Conservation (phyloP, 2,113 vertebrate genomes). For the Phoenicopterus ruber region DNA sequence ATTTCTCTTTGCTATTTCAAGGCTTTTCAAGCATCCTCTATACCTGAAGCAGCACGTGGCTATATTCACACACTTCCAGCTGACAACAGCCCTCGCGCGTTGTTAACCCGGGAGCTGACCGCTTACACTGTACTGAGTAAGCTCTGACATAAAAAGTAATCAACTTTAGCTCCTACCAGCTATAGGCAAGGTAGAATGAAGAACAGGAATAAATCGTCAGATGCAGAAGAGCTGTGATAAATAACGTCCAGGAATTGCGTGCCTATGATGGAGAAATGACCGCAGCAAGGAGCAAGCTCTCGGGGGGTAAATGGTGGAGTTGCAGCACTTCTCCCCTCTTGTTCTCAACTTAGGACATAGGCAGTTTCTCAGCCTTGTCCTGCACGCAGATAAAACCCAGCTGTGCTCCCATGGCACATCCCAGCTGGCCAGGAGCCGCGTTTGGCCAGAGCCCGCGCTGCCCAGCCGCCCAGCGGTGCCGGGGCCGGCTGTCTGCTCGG, state of each 20-base stretch:
- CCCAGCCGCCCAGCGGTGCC: no score
- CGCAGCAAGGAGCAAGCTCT: neutral
- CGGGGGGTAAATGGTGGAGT: neutral
- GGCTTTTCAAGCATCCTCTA: neutral
- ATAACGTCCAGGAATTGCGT: neutral
- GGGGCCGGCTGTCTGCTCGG: no score
- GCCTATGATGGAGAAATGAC: neutral
- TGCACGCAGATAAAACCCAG: neutral
- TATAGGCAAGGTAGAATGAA: neutral
- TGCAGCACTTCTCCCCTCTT: neutral
- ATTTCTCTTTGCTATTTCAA: neutral
- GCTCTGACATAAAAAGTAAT: neutral
- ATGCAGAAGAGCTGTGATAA: neutral
- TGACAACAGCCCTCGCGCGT: fast-evolving
- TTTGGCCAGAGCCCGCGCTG: neutral
- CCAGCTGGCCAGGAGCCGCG: neutral
- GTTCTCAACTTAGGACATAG: neutral
- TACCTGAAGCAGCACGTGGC: neutral
- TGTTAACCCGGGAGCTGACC: neutral
- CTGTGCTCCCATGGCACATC: neutral
- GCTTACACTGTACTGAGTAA: neutral
- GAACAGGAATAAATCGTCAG: fast-evolving
- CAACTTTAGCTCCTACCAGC: neutral
- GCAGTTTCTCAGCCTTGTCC: neutral
- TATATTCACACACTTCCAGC: neutral